Base-by-base conservation (phyloP, 2,888 invertebrate species). In the Sinelater perroti region DNA sequence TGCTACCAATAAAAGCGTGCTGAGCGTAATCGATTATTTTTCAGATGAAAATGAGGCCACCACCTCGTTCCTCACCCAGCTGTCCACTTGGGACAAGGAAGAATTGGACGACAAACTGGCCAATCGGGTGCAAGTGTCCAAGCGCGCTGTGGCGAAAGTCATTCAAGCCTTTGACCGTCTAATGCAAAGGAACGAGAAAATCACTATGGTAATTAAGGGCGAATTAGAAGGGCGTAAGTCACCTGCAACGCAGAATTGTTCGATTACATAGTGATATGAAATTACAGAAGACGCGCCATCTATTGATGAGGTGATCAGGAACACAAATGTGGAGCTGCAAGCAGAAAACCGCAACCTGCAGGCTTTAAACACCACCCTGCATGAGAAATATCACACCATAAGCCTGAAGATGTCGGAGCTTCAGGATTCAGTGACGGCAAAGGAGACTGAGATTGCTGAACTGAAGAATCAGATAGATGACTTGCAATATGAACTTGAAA, bases 71-170 rank as follows among this genome's bases (percentile, higher is more conserved):
- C 84, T 98, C 35, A 91, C 95, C 80, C 93, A 97, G 74, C 78
- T 98, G 30, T 96, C 97, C 1, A 96, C 96, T 0, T 97, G 97
- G 97, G 97, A 98, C 75, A 95, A 96, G 72, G 95, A 96, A 72
- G 97, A 98, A 75, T 80, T 98, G 51, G 97, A 98, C 71, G 96
- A 97, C 66, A 95, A 96, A 78, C 82, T 98, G 26, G 94, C 95
- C 0, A 95, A 97, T 79, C 82, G 97, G 18, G 97, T 97, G 3
- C 96, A 95, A 81, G 97, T 97, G 13, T 97, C 97, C 6, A 95
- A 96, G 74, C 82, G 97, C 58, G 97, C 97, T 4, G 96, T 98
- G 14, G 96, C 95, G 1, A 97, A 97, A 81, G 91, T 98, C 18
- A 87, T 98, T 47, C 95, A 97, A 78, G 96, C 96, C 0, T 97